Conservation (phyloP, 1,140 invertebrate species). For the Drosophila arawakana region DNA sequence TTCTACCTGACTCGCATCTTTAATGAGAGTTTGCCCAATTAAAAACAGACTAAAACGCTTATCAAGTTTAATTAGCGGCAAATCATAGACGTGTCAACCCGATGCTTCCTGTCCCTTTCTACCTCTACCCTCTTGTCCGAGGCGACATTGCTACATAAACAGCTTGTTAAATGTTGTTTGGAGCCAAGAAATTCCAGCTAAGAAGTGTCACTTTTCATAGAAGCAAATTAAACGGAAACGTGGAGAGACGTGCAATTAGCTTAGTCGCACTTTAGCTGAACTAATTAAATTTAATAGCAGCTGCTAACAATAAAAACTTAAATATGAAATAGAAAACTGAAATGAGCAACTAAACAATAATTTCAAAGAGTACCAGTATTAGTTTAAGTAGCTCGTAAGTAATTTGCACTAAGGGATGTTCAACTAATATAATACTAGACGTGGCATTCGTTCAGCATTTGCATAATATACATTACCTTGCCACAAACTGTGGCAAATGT, state of each 20-base stretch:
- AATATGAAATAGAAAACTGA: too few species aligned
- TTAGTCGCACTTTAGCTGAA: conserved; percentile 41
- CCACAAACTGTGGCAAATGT: conserved; percentile 44
- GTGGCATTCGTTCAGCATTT: conserved; percentile 14
- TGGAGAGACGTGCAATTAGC: conserved; percentile 45
- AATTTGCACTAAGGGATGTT: too few species aligned
- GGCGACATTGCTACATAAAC: conserved; percentile 7
- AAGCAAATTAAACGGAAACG: conserved; percentile 38
- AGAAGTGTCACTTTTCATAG: conserved; percentile 37
- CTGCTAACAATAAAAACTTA: background rate
- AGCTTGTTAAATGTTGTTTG: conserved; percentile 20
- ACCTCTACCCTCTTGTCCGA: too few species aligned
- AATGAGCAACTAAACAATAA: background rate
- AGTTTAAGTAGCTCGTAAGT: conserved; percentile 11
- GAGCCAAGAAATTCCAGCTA: conserved; percentile 11
- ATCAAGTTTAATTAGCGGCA: conserved; percentile 40
- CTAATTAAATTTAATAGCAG: conserved; percentile 71
- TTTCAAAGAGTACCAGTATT: conserved; percentile 6
- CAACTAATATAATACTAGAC: conserved; percentile 6
- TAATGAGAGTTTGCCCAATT: conserved; percentile 11
- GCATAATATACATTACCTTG: conserved; percentile 31
- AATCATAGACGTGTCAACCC: conserved; percentile 15
- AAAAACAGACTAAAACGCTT: conserved; percentile 25
- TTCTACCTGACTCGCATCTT: conserved; percentile 14
- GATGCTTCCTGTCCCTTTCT: background rate